phyloP scores from a whole-genome alignment of 92 coral and sea anemone species.

The Metridium senile region DNA sequence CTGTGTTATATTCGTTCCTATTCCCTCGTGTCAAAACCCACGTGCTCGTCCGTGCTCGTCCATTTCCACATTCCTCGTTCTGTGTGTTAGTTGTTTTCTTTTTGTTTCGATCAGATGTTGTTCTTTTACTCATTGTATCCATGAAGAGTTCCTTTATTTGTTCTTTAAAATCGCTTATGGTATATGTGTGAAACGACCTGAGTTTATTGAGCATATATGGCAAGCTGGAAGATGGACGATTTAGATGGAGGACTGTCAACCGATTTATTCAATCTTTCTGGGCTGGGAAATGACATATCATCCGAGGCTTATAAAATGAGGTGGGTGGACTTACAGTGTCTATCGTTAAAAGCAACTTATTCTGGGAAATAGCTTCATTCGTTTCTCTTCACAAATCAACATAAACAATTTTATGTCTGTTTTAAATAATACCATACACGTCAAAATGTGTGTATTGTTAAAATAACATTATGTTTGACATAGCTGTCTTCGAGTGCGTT shows the following conservation, averaged over 20 bases:
- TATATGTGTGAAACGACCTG: neutral
- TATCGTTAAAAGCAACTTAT: neutral
- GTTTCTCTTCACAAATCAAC: neutral
- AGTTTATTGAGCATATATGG: slow-evolving; percentile 26
- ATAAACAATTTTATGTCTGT: neutral
- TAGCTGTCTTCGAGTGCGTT: no score
- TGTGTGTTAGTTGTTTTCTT: slow-evolving; percentile 28
- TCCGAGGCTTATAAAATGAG: slow-evolving; percentile 95
- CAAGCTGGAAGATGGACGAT: slow-evolving; percentile 91
- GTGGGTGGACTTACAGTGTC: slow-evolving; percentile 34
- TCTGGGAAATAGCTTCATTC: slow-evolving; percentile 2
- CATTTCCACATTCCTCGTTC: slow-evolving; percentile 22
- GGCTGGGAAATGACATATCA: slow-evolving; percentile 87
- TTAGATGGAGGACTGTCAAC: slow-evolving; percentile 81
- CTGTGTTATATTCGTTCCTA: slow-evolving; percentile 34
- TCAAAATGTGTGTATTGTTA: neutral
- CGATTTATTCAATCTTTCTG: slow-evolving; percentile 88
- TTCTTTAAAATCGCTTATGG: neutral
- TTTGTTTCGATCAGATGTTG: slow-evolving; percentile 26
- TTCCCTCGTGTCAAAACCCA: slow-evolving; percentile 31
- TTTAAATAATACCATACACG: neutral
- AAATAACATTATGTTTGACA: no score
- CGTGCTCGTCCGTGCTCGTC: slow-evolving; percentile 41
- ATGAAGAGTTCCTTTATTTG: neutral
- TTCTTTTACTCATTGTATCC: neutral